Evolutionary conservation across 1,140 invertebrate species (phyloP), one percentile per base, ranked within the genome.

Genomic region (Hetaerina americana): DNA sequence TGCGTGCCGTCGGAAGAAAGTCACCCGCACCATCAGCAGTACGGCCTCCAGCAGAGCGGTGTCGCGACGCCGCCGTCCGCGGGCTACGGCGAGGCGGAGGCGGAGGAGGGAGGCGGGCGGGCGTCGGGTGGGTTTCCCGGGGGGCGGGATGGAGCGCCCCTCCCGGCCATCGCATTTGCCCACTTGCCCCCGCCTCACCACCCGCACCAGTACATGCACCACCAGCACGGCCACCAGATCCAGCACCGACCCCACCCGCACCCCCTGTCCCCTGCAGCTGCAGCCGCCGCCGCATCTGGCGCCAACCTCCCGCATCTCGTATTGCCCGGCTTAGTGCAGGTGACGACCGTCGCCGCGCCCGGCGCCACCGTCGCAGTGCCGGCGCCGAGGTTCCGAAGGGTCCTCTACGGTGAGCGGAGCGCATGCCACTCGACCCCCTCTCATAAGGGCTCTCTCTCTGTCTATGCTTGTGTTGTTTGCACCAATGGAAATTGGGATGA

Each of bases 1-100:
- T 90, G 89, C 78, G 84, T 90, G 73, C 85, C 86, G 2, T 5
- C 40, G 40, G 40, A 57, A 10, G 40, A 57, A 57, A 57, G 40
- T n/a, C 40, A 57, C 10, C 40, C 2, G 2, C 40, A 57, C 40
- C 40, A 57, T n/a, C 40, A 57, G 15, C 40, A 57, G 40, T 57
- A 57, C 22, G 40, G 40, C 2, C 2, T 57, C 15, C 40, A 57
- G 40, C n/a, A n/a, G n/a, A n/a, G n/a, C n/a, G n/a, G n/a, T n/a
- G n/a, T n/a, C n/a, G 1, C 40, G 2, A 57, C 40, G 40, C 40
- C 40, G 2, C 1, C 40, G 3, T 18, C 40, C 40, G 18, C 31
- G 6, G 31, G 31, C 6, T 40, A 57, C 2, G 40, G 40, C 2
- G 40, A 57, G 40, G 40, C 40, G 40, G 40, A 8, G 31, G 31